phyloP scores from a whole-genome alignment of 2,797 vertebrate genomes.

The Florisuga fusca region DNA sequence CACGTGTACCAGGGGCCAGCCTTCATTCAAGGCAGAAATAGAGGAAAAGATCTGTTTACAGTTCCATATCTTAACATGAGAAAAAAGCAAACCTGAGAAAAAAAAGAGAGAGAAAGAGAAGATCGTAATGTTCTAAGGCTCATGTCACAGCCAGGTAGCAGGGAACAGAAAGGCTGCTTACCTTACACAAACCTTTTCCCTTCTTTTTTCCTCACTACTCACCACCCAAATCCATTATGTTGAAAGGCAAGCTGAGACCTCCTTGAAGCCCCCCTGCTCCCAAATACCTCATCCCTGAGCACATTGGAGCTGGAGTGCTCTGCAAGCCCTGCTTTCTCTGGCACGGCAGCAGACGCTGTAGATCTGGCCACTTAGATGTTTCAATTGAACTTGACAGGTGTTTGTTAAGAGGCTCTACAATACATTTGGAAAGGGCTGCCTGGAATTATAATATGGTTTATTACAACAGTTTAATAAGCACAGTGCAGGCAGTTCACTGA shows the following conservation, averaged over 20 bases:
- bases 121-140: not conserved
- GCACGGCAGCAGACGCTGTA: not conserved
- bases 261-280: not conserved
- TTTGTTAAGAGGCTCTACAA: slow-evolving; percentile 21
- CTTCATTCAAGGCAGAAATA: slow-evolving; percentile 65
- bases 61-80: not conserved
- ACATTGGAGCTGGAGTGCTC: accelerated
- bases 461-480: slow-evolving; percentile 5
- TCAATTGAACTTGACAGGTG: slow-evolving; percentile 40
- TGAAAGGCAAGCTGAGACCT: not conserved
- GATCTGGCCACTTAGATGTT: slow-evolving; percentile 9
- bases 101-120: not conserved
- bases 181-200: not conserved
- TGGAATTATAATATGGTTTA: slow-evolving; percentile 13
- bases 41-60: slow-evolving; percentile 41
- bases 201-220: not conserved
- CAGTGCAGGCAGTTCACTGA: not conserved
- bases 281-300: not conserved
- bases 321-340: not conserved
- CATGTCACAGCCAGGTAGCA: not conserved
- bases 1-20: slow-evolving; percentile 79
- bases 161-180: not conserved
- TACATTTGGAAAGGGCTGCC: not conserved
- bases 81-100: not conserved
- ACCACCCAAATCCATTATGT: not conserved